A percentile compares a stretch with the other conserved stretches of the same genome.
phyloP scores from a whole-genome alignment of 2,797 vertebrate species.

The Miichthys miiuy region DNA sequence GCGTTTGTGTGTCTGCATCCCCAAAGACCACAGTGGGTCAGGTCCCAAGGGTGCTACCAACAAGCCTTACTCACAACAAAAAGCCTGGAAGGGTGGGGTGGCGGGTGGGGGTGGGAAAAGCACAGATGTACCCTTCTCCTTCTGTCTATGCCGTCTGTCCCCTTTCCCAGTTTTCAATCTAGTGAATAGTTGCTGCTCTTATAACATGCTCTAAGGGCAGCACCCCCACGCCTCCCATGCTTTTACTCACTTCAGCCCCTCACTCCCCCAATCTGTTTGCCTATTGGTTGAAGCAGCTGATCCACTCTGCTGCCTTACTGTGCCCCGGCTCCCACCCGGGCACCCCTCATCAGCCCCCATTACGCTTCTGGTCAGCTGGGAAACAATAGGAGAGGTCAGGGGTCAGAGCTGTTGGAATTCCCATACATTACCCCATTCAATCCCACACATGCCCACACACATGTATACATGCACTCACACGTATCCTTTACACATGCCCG shows the following conservation, averaged over 20 bases:
- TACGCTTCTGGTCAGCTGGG: slow-evolving; percentile 69
- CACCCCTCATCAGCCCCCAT: slow-evolving; percentile 48
- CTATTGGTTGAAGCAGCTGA: slow-evolving; percentile 64
- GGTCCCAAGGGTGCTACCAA: slow-evolving; percentile 59
- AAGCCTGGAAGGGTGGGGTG: slow-evolving; percentile 42
- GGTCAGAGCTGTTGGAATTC: slow-evolving; percentile 66
- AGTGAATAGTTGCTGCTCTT: slow-evolving; percentile 45
- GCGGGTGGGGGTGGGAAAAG: slow-evolving; percentile 42
- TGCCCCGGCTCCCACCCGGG: slow-evolving; percentile 34
- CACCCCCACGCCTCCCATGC: not conserved
- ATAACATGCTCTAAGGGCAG: slow-evolving; percentile 33
- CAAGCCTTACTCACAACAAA: slow-evolving; percentile 50
- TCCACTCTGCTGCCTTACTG: slow-evolving; percentile 59
- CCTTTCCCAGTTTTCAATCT: slow-evolving; percentile 53
- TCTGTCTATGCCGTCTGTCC: slow-evolving; percentile 60
- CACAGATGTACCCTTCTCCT: slow-evolving; percentile 71
- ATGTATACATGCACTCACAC: slow-evolving; percentile 16
- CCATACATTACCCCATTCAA: slow-evolving; percentile 46
- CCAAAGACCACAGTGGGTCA: slow-evolving; percentile 55
- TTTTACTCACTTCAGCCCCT: slow-evolving; percentile 9
- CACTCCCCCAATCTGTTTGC: slow-evolving; percentile 27
- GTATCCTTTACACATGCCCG: not conserved
- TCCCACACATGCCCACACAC: slow-evolving; percentile 42
- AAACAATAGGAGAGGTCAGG: slow-evolving; percentile 66
- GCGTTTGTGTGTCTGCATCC: slow-evolving; percentile 48